Percentiles rank a stretch among this genome's conserved stretches.
phyloP scores from a whole-genome alignment of 92 coral and sea anemone species.

The Porites evermanni region DNA sequence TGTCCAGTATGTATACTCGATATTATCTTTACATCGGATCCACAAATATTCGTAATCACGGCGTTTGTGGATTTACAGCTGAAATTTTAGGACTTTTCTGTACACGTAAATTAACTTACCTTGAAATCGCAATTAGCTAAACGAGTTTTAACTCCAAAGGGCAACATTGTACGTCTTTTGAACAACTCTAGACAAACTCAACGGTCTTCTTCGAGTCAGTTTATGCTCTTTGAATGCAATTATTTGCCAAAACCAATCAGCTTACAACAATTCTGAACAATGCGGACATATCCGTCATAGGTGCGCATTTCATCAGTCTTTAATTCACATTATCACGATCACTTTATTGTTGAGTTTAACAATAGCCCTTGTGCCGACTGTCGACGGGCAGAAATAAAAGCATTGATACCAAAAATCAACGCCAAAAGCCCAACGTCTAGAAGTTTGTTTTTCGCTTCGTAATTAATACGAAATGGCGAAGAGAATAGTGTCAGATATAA shows the following conservation, averaged over 20 bases:
- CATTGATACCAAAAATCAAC: neutral
- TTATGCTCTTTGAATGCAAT: neutral
- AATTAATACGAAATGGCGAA: no score
- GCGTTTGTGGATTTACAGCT: no score
- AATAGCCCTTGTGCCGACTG: neutral
- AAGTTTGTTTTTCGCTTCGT: no score
- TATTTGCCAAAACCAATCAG: slow-evolving; percentile 30
- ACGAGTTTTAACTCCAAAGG: neutral
- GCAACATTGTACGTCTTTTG: neutral
- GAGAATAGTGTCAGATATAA: no score
- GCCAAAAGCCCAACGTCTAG: no score
- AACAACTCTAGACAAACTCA: neutral
- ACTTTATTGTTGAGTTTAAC: neutral
- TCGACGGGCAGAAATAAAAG: neutral
- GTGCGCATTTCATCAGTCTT: neutral
- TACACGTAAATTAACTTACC: neutral
- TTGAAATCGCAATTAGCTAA: neutral
- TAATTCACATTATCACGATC: slow-evolving; percentile 5
- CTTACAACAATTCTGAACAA: neutral
- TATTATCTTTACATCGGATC: no score
- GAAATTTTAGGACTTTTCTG: no score
- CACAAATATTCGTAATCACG: no score
- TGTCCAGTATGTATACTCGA: no score
- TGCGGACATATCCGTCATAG: neutral
- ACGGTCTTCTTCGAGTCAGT: neutral